A percentile compares a stretch with the other conserved stretches of the same genome.
phyloP scores from a whole-genome alignment of 2,888 invertebrate genomes.

The Teleiodes luculella region DNA sequence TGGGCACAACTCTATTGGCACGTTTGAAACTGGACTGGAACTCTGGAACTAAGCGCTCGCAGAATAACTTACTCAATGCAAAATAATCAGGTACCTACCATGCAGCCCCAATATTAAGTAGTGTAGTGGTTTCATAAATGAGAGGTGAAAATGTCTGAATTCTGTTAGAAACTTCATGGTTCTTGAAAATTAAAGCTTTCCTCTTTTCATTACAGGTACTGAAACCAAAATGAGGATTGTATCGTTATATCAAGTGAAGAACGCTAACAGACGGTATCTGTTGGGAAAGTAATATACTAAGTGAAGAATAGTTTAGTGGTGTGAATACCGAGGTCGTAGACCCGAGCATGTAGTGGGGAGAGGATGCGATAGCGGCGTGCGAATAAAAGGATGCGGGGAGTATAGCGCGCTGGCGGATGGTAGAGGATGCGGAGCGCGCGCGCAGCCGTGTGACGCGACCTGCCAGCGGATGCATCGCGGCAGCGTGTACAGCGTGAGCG shows the following conservation, averaged over 20 bases:
- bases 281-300: too few relatives aligned
- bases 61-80: too few relatives aligned
- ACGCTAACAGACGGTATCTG: too few relatives aligned
- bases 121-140: too few relatives aligned
- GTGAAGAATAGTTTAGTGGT: conserved; percentile 12
- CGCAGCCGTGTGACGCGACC: conserved; percentile 52
- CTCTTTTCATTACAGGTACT: conserved; percentile 15
- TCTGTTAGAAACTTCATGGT: too few relatives aligned
- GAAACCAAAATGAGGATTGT: conserved; percentile 13
- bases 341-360: conserved; percentile 24
- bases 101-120: too few relatives aligned
- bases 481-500: conserved; percentile 73
- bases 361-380: conserved; percentile 8
- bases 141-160: too few relatives aligned
- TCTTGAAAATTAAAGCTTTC: not conserved
- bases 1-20: too few relatives aligned
- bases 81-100: too few relatives aligned
- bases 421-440: conserved; percentile 36
- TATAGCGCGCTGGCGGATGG: conserved; percentile 15
- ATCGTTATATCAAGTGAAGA: not conserved
- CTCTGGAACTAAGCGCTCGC: too few relatives aligned
- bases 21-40: too few relatives aligned
- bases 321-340: not conserved
- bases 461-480: conserved; percentile 68
- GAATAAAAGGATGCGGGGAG: conserved; percentile 24